A percentile compares a stretch with the other conserved stretches of the same genome.
Evolutionary conservation across 2,797 vertebrate genomes (phyloP).

Genomic region (Knipowitschia caucasica): DNA sequence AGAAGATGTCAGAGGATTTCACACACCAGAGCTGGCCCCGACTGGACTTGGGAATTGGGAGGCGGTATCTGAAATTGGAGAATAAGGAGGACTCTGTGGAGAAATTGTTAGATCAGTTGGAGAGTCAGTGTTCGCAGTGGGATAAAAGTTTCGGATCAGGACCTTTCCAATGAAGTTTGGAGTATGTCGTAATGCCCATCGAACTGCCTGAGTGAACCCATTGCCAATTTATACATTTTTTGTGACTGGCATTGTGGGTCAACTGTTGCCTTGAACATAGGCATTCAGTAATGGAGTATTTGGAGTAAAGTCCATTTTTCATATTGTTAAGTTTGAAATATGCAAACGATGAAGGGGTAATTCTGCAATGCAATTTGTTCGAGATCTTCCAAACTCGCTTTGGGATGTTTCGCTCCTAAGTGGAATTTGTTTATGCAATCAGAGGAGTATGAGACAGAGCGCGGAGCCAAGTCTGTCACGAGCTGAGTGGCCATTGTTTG

Average conservation of each 20-base stretch:
- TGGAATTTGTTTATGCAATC: slow-evolving; percentile 26
- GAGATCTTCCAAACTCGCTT: slow-evolving; percentile 24
- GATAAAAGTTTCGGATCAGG: slow-evolving; percentile 68
- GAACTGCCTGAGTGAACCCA: neutral
- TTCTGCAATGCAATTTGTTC: slow-evolving; percentile 26
- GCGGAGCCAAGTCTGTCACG: slow-evolving; percentile 25
- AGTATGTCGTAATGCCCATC: neutral
- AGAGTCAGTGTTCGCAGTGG: slow-evolving; percentile 65
- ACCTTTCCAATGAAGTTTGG: slow-evolving; percentile 65
- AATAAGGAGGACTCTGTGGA: slow-evolving; percentile 82
- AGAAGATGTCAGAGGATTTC: slow-evolving; percentile 67
- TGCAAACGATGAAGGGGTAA: slow-evolving; percentile 5
- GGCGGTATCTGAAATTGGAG: slow-evolving; percentile 82
- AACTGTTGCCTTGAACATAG: neutral
- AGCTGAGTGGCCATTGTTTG: slow-evolving; percentile 24
- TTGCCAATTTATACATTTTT: neutral
- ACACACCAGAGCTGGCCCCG: slow-evolving; percentile 88
- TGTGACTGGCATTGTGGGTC: neutral
- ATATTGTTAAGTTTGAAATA: slow-evolving; percentile 18
- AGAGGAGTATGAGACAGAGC: slow-evolving; percentile 19
- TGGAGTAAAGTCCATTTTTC: neutral
- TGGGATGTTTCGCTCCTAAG: slow-evolving; percentile 9
- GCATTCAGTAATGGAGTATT: neutral
- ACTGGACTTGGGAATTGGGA: slow-evolving; percentile 76
- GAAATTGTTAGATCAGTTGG: slow-evolving; percentile 72